Percentiles rank a stretch among this genome's conserved stretches.
Evolutionary conservation across 2,797 vertebrate species (phyloP).

Genomic region (Pangasius macronema): DNA sequence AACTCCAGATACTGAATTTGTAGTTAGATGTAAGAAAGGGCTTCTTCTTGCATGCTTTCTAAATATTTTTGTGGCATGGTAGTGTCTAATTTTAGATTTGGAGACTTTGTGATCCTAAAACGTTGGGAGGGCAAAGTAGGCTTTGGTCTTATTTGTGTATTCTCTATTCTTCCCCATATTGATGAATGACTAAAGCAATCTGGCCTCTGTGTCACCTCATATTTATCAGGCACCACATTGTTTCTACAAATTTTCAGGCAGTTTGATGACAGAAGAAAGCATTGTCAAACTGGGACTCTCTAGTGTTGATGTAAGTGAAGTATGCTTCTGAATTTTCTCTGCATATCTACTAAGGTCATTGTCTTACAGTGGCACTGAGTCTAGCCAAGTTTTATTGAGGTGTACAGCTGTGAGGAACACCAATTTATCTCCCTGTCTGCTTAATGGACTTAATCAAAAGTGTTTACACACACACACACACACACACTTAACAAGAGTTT

Average conservation of each 20-base stretch:
- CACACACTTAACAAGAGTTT: slow-evolving; percentile 24
- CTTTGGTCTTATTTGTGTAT: not conserved
- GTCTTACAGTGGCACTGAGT: slow-evolving; percentile 5
- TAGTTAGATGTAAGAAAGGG: not conserved
- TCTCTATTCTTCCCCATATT: not conserved
- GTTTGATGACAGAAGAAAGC: not conserved
- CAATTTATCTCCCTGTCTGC: slow-evolving; percentile 34
- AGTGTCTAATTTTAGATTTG: not conserved
- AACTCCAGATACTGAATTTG: not conserved
- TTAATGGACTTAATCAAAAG: slow-evolving; percentile 45
- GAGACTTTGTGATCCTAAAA: not conserved
- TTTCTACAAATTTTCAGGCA: not conserved
- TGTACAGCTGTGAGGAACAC: slow-evolving; percentile 28
- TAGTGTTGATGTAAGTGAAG: slow-evolving; percentile 1
- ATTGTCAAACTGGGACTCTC: not conserved
- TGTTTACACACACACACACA: slow-evolving; percentile 32
- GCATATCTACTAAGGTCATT: slow-evolving; percentile 26
- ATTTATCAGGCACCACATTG: not conserved
- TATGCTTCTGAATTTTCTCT: slow-evolving; percentile 21
- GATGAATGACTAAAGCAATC: not conserved
- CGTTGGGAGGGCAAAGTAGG: not conserved
- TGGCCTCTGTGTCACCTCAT: not conserved
- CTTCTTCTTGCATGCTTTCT: not conserved
- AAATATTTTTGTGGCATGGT: not conserved
- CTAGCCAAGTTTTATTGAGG: slow-evolving; percentile 37